phyloP scores from a whole-genome alignment of 2,113 vertebrate species.

The Anthoscopus minutus region DNA sequence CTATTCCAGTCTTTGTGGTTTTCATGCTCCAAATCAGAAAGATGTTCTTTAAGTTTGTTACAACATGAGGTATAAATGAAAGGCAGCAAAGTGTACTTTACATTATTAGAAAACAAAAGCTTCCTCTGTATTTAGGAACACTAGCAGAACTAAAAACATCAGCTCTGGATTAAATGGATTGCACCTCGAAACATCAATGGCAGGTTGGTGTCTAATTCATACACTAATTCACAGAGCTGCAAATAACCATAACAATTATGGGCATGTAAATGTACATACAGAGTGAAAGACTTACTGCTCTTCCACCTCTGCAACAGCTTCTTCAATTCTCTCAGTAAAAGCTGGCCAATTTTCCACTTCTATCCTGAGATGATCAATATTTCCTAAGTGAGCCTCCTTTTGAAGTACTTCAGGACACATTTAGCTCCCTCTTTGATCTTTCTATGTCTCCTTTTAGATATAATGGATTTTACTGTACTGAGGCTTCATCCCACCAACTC shows the following conservation, averaged over 20 bases:
- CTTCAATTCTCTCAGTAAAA: conserved; percentile 15
- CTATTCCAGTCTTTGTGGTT: not conserved
- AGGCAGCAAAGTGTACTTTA: not conserved
- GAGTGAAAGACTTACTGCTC: not conserved
- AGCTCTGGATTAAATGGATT: not conserved
- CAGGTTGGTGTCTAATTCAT: not conserved
- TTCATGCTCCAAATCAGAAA: not conserved
- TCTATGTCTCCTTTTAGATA: conserved; percentile 36
- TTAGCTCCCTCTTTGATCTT: conserved; percentile 36
- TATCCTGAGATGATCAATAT: conserved; percentile 18
- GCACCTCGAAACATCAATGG: not conserved
- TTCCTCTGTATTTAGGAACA: not conserved
- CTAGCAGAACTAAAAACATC: not conserved
- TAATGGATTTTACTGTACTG: conserved; percentile 21
- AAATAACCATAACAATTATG: not conserved
- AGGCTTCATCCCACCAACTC: not conserved
- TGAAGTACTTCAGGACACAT: conserved; percentile 25
- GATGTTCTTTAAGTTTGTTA: not conserved
- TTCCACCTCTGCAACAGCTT: not conserved
- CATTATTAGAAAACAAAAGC: not conserved
- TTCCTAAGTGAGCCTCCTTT: conserved; percentile 7
- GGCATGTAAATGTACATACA: not conserved
- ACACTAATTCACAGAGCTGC: not conserved
- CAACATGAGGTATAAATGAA: not conserved
- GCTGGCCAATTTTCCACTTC: conserved; percentile 29